Evolutionary conservation across 1,140 invertebrate species (phyloP), one percentile per base, ranked within the genome.

Genomic region (Psilanteris sp.): DNA sequence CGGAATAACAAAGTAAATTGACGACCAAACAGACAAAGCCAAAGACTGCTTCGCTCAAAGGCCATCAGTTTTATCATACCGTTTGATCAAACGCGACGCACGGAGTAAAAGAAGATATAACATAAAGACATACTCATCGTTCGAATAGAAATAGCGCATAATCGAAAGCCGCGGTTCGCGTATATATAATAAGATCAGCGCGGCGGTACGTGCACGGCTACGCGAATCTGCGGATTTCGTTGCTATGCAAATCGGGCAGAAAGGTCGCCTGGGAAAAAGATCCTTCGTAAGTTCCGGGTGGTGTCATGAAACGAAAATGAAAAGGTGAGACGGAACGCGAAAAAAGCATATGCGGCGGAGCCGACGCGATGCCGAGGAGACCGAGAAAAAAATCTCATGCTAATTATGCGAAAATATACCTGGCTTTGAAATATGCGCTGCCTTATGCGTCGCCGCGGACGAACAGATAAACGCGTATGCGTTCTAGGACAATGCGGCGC

Each of bases 351-450:
- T 78, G 80, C 59, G 50, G 50, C 70, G 61, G 43, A 57, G 24
- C 57, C 48, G 55, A 57, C n/a, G n/a, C n/a, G n/a, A n/a, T n/a
- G 61, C 72, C 72, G 68, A 46, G 39, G 26, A 16, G 34, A 20
- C 6, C 5, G 26, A 37, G 31, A 64, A 78, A 71, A 20, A 74
- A 72, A 80, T 62, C 59, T 67, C 73, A 75, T 78, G 79, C 79
- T 83, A 85, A 86, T 84, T 84, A 83, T 81, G 79, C 82, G 76
- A 84, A 83, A 81, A 79, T 79, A 83, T 85, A 84, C 82, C 81
- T 85, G 83, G 81, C 48, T 67, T 72, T 67, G 80, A 82, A 81
- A 81, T 80, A 81, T 77, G 79, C 79, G 75, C 71, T 71, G 79
- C 67, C 79, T 82, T 81, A 81, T 83, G 81, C 83, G 81, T 80